A percentile compares a stretch with the other conserved stretches of the same genome.
Conservation (phyloP, 2,888 invertebrate genomes). For the Papilio gigon region DNA sequence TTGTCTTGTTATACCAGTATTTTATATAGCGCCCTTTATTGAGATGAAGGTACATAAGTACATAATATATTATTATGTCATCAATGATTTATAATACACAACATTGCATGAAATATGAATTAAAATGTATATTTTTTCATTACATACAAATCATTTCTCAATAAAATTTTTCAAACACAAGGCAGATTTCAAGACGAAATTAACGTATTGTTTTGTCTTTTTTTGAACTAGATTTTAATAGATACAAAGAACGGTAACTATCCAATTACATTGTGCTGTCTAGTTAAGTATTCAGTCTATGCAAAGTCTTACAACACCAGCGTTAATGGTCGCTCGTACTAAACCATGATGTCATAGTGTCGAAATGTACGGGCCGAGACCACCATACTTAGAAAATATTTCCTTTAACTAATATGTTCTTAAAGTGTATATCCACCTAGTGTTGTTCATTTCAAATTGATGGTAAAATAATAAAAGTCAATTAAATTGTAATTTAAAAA, state of each 20-base stretch:
- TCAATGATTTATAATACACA: neutral
- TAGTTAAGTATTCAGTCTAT: slow-evolving; percentile 20
- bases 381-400: slow-evolving; percentile 4
- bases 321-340: slow-evolving; percentile 18
- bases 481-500: slow-evolving; percentile 11
- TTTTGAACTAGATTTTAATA: neutral
- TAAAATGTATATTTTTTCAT: neutral
- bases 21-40: neutral
- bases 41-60: neutral
- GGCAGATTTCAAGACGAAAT: neutral
- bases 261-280: slow-evolving; percentile 9
- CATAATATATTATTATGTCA: slow-evolving; percentile 2
- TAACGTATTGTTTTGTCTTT: neutral
- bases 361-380: slow-evolving; percentile 2
- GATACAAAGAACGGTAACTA: neutral
- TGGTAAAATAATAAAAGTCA: neutral
- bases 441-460: neutral
- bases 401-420: neutral
- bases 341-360: slow-evolving; percentile 22
- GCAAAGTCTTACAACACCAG: slow-evolving; percentile 21
- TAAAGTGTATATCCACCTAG: neutral
- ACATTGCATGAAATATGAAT: neutral
- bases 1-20: neutral
- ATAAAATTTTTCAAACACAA: neutral
- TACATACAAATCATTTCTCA: neutral